Percentiles rank a stretch among this genome's conserved stretches.
phyloP scores from a whole-genome alignment of 2,797 vertebrate genomes.

The Mycteria americana region DNA sequence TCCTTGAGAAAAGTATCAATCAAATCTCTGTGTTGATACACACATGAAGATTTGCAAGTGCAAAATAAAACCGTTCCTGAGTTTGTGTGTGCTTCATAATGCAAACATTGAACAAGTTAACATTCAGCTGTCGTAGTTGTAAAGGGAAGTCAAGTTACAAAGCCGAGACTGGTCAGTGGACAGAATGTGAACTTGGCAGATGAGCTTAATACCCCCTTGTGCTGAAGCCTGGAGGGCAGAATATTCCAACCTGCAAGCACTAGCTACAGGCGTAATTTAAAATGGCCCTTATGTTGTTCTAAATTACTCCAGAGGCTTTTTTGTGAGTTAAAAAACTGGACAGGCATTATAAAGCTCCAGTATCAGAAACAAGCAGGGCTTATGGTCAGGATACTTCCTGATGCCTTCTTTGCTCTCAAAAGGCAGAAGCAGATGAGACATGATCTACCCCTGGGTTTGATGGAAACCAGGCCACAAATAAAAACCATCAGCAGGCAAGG shows the following conservation, averaged over 20 bases:
- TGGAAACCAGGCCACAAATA: not conserved
- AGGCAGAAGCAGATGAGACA: not conserved
- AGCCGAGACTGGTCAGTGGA: not conserved
- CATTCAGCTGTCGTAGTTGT: not conserved
- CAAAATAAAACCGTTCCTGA: not conserved
- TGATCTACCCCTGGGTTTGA: not conserved
- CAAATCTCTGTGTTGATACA: not conserved
- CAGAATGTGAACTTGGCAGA: not conserved
- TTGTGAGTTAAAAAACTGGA: not conserved
- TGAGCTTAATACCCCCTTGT: not conserved
- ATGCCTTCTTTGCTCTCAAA: not conserved
- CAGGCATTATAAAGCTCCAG: not conserved
- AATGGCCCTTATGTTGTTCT: not conserved
- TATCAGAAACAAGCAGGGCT: not conserved
- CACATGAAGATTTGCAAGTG: not conserved
- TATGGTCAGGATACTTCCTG: not conserved
- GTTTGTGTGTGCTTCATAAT: not conserved
- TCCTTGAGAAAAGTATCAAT: not conserved
- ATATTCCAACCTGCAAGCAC: not conserved
- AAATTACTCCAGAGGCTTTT: not conserved
- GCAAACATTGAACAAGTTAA: not conserved
- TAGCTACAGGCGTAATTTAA: not conserved
- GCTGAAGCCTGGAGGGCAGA: not conserved
- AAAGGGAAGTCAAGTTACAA: not conserved
- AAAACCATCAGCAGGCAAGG: not conserved